Conservation (phyloP, 2,797 vertebrate genomes). For the Falco berigora region DNA sequence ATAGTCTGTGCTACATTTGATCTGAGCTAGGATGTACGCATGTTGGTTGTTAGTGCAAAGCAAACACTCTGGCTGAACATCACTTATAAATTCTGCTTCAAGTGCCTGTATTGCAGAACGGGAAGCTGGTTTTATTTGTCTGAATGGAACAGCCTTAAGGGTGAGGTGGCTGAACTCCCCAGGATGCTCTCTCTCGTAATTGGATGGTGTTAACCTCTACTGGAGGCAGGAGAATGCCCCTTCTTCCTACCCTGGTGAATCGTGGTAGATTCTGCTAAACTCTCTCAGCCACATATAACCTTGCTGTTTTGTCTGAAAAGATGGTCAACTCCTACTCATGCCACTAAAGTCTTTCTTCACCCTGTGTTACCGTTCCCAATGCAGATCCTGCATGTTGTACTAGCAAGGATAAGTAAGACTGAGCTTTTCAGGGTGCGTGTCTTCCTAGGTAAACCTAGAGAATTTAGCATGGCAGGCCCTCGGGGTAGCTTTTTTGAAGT, state of each 20-base stretch:
- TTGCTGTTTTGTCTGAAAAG: background rate
- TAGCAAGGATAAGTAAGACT: background rate
- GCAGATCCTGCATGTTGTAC: background rate
- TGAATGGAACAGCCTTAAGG: background rate
- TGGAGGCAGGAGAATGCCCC: background rate
- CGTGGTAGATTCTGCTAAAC: background rate
- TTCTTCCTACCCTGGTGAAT: background rate
- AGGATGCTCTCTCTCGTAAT: background rate
- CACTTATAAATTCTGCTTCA: background rate
- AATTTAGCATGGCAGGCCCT: background rate
- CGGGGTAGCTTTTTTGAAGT: background rate
- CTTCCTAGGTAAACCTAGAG: background rate
- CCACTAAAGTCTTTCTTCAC: background rate
- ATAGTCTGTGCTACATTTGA: background rate
- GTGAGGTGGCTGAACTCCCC: background rate
- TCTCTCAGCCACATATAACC: background rate
- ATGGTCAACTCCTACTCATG: background rate
- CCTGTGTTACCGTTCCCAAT: rapidly evolving
- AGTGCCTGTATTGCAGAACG: background rate
- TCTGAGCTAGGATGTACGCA: background rate
- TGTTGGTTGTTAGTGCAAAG: background rate
- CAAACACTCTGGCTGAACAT: background rate
- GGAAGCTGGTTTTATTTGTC: background rate
- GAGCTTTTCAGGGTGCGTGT: background rate
- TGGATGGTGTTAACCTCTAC: background rate